Conservation (phyloP, 2,113 vertebrate genomes). For the Castor canadensis region DNA sequence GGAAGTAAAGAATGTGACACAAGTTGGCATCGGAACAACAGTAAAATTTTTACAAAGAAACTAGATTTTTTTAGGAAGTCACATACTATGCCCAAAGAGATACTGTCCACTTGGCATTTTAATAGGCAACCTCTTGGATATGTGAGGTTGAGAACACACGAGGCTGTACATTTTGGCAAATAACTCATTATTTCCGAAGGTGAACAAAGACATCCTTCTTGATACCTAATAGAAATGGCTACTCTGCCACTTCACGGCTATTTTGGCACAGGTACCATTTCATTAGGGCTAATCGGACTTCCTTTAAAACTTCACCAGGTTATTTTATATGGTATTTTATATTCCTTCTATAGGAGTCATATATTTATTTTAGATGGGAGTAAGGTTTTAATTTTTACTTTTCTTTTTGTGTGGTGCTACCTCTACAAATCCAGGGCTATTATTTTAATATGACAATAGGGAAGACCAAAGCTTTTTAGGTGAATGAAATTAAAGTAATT, state of each 20-base stretch:
- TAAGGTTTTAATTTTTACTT: not conserved
- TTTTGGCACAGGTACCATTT: not conserved
- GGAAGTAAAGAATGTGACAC: not conserved
- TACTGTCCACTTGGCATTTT: not conserved
- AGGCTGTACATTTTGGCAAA: not conserved
- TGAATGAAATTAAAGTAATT: not conserved
- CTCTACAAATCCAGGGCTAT: not conserved
- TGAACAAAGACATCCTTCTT: not conserved
- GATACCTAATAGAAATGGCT: not conserved
- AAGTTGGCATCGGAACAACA: not conserved
- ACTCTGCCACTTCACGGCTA: not conserved
- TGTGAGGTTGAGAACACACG: not conserved
- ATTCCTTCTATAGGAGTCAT: not conserved
- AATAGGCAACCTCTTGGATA: not conserved
- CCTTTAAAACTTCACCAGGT: not conserved
- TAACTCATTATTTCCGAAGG: constrained; percentile 22
- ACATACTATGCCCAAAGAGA: not conserved
- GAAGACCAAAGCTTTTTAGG: not conserved
- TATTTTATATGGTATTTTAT: not conserved
- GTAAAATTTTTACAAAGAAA: not conserved
- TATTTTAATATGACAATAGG: not conserved
- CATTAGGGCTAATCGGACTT: not conserved
- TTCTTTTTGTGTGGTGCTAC: not conserved
- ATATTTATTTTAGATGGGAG: not conserved
- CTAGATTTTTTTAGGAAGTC: not conserved